These are phyloP conservation scores for Lutjanus campechanus DNA, from an alignment of 2,797 vertebrate species.

Conservation along the genomic window DNA sequence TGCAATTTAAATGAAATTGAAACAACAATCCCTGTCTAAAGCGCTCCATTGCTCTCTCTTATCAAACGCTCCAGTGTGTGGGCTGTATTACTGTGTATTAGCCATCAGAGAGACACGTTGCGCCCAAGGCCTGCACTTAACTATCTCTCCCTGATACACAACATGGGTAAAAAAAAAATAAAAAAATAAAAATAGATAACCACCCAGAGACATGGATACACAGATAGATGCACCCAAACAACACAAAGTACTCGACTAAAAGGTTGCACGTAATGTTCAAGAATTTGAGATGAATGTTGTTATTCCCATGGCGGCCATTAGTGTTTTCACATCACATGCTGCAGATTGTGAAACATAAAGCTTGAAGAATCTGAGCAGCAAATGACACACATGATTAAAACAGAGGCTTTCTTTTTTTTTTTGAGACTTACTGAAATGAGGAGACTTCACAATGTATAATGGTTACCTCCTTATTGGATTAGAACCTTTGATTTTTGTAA, in stretches of 20 bases:
- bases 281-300: conserved; percentile 1
- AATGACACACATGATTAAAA: background rate
- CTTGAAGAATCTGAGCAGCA: background rate
- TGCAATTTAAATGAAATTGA: conserved; percentile 71
- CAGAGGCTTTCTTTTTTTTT: background rate
- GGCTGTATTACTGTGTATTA: conserved; percentile 50
- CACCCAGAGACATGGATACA: background rate
- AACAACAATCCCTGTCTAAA: conserved; percentile 60
- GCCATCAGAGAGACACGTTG: conserved; percentile 61
- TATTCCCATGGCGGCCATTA: conserved; percentile 11
- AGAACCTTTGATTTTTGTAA: no score
- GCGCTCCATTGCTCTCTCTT: conserved; percentile 58
- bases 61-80: conserved; percentile 61
- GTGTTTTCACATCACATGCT: conserved; percentile 11
- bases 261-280: conserved; percentile 24
- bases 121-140: conserved; percentile 68
- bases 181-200: background rate
- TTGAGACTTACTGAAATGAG: background rate
- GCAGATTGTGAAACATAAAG: background rate
- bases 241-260: conserved; percentile 13
- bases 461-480: no score
- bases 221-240: conserved; percentile 8
- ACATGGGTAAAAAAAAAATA: conserved; percentile 12
- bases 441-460: no score
- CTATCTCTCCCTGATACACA: conserved; percentile 35